Evolutionary conservation across 2,113 vertebrate species (phyloP).

Genomic region (Callionymus lyra): DNA sequence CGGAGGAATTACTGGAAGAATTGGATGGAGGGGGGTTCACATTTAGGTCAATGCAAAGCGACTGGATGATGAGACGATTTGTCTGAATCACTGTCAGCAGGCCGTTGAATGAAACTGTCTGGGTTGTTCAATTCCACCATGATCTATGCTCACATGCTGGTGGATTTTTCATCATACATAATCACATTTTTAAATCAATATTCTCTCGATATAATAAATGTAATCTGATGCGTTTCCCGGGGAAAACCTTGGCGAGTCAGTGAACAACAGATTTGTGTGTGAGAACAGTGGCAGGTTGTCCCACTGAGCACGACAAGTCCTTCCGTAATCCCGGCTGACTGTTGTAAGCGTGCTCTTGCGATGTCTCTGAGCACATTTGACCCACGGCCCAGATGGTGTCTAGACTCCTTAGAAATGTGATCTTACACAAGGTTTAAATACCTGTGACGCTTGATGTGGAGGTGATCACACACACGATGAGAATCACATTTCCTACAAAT

Average conservation of each 20-base stretch:
- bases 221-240: too few relatives aligned
- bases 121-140: slow-evolving; percentile 9
- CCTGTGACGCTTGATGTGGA: slow-evolving; percentile 20
- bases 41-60: slow-evolving; percentile 36
- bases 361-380: slow-evolving; percentile 16
- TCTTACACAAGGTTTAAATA: slow-evolving; percentile 16
- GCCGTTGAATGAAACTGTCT: slow-evolving; percentile 6
- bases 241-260: too few relatives aligned
- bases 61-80: slow-evolving; percentile 16
- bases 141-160: too few relatives aligned
- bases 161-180: too few relatives aligned
- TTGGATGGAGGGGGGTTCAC: slow-evolving; percentile 33
- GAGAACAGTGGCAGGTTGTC: slow-evolving; percentile 6
- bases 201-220: too few relatives aligned
- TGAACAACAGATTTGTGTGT: too few relatives aligned
- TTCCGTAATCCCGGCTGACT: slow-evolving; percentile 20
- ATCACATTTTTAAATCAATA: too few relatives aligned
- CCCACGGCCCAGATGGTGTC: slow-evolving; percentile 50
- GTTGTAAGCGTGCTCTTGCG: slow-evolving; percentile 12
- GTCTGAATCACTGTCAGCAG: slow-evolving; percentile 9
- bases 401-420: slow-evolving; percentile 40
- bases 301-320: neutral
- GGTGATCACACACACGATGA: slow-evolving; percentile 5
- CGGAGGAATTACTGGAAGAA: slow-evolving; percentile 22
- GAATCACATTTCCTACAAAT: slow-evolving; percentile 6